Percentiles rank a stretch among this genome's conserved stretches.
phyloP scores from a whole-genome alignment of 2,797 vertebrate species.

The Myioborus miniatus region DNA sequence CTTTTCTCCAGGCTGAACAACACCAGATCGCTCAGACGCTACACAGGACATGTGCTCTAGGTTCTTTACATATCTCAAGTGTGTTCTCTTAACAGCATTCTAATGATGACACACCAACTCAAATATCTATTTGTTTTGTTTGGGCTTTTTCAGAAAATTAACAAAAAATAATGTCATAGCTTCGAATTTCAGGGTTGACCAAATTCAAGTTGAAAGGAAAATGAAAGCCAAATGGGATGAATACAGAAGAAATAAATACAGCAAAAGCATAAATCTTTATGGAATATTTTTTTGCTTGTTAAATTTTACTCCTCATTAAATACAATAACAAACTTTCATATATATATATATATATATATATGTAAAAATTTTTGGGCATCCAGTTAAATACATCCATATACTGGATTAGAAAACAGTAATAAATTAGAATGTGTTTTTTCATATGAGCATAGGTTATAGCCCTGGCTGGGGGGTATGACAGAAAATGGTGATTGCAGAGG shows the following conservation, averaged over 20 bases:
- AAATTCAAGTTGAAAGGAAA: neutral
- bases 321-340: neutral
- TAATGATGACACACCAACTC: neutral
- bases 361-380: neutral
- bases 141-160: neutral
- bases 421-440: neutral
- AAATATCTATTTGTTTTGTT: neutral
- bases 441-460: neutral
- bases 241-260: neutral
- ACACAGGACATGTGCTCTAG: neutral
- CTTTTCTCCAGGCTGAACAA: neutral
- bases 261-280: neutral
- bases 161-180: neutral
- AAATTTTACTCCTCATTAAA: neutral
- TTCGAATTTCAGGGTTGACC: neutral
- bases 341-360: fast-evolving
- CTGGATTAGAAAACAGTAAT: neutral
- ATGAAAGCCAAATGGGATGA: neutral
- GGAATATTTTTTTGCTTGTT: neutral
- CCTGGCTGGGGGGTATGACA: neutral
- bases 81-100: neutral
- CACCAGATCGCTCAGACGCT: neutral
- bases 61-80: neutral
- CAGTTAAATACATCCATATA: neutral
- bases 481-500: neutral